Conservation (phyloP, 2,113 vertebrate genomes). For the Podarcis cretensis region DNA sequence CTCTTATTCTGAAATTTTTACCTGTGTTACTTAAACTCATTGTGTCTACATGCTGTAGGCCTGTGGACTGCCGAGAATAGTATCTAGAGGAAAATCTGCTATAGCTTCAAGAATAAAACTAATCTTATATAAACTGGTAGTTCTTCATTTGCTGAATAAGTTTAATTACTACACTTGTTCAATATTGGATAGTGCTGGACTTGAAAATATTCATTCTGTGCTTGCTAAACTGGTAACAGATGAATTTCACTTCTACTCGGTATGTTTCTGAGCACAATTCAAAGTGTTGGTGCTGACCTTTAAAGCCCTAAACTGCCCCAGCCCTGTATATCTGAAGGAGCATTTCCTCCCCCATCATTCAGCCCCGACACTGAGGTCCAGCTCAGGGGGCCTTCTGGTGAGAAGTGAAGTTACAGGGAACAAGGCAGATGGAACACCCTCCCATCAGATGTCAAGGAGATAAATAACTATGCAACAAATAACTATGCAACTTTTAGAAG, state of each 20-base stretch:
- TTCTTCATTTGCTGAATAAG: neutral
- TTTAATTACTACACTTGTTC: neutral
- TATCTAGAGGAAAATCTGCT: neutral
- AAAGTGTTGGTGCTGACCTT: no score
- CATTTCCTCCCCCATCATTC: no score
- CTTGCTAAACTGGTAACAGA: neutral
- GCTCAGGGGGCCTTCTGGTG: no score
- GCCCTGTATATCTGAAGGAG: no score
- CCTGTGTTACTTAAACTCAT: neutral
- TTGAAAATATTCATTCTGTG: neutral
- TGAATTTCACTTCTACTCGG: neutral
- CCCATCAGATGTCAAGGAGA: neutral
- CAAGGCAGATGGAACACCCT: no score
- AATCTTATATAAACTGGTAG: neutral
- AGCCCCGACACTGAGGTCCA: no score
- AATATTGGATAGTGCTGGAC: neutral
- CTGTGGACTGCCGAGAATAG: neutral
- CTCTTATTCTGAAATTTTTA: neutral
- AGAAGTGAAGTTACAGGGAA: no score
- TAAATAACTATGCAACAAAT: no score
- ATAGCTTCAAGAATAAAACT: neutral
- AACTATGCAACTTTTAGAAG: neutral
- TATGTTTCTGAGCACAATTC: no score
- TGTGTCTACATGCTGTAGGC: neutral
- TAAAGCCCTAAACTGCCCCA: no score